Conservation (phyloP, 2,888 invertebrate genomes). For the Agrypnus murinus region DNA sequence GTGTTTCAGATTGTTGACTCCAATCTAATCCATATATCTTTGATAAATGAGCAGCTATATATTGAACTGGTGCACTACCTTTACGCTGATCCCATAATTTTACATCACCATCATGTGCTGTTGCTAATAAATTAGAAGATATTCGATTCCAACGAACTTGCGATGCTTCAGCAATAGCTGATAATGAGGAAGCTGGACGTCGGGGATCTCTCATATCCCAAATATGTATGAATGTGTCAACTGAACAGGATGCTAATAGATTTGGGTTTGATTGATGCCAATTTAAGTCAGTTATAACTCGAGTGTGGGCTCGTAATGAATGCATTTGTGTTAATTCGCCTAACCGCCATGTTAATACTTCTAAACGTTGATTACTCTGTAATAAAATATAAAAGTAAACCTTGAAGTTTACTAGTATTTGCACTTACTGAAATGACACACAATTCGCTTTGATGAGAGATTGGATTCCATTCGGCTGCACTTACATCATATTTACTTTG, state of each 20-base stretch:
- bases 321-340: conserved; percentile 83
- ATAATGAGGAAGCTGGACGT: conserved; percentile 87
- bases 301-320: conserved; percentile 86
- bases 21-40: conserved; percentile 96
- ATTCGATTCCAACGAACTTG: conserved; percentile 96
- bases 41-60: conserved; percentile 93
- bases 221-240: conserved; percentile 93
- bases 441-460: conserved; percentile 82
- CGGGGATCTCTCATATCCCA: conserved; percentile 94
- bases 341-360: conserved; percentile 87
- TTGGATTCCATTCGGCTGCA: conserved; percentile 94
- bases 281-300: conserved; percentile 92
- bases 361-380: conserved; percentile 90
- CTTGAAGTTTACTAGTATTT: not conserved
- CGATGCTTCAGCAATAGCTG: conserved; percentile 93
- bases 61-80: conserved; percentile 89
- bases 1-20: conserved; percentile 90
- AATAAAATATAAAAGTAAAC: conserved; percentile 57
- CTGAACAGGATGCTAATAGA: conserved; percentile 90
- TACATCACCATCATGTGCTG: conserved; percentile 96
- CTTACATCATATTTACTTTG: conserved; percentile 96
- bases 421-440: conserved; percentile 91
- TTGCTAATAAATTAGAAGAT: conserved; percentile 88
- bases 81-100: conserved; percentile 97
- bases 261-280: conserved; percentile 90